These are phyloP conservation scores for Chironomus striatipennis DNA, from an alignment of 1,140 invertebrate genomes.

Conservation along the genomic window DNA sequence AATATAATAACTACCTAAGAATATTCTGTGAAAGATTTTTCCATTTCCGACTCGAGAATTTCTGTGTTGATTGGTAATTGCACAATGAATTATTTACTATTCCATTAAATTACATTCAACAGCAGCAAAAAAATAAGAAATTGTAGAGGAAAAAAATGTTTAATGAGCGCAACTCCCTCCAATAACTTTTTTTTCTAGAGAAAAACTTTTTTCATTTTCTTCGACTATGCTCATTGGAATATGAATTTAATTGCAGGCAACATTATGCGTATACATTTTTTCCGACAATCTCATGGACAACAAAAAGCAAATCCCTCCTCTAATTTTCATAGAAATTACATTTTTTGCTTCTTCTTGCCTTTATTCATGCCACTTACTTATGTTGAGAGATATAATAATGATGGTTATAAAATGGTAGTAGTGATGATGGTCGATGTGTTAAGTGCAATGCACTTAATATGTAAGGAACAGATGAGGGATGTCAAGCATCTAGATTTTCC, in stretches of 20 bases:
- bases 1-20: not conserved
- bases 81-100: conserved; percentile 14
- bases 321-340: too few relatives aligned
- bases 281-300: too few relatives aligned
- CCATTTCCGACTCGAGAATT: not conserved
- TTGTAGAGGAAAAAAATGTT: not conserved
- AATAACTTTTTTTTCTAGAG: not conserved
- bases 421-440: too few relatives aligned
- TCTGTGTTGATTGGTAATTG: conserved; percentile 1
- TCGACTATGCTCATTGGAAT: not conserved
- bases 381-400: too few relatives aligned
- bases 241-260: conserved; percentile 1
- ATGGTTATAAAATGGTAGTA: too few relatives aligned
- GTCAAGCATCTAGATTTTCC: too few relatives aligned
- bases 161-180: too few relatives aligned
- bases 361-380: too few relatives aligned
- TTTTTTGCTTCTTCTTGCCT: too few relatives aligned
- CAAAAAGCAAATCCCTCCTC: too few relatives aligned
- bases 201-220: not conserved
- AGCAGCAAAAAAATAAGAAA: conserved; percentile 1
- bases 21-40: not conserved
- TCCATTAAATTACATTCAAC: not conserved
- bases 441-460: too few relatives aligned
- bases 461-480: too few relatives aligned
- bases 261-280: not conserved